phyloP scores from a whole-genome alignment of 2,888 invertebrate species.

The Drosophila paramelanica region DNA sequence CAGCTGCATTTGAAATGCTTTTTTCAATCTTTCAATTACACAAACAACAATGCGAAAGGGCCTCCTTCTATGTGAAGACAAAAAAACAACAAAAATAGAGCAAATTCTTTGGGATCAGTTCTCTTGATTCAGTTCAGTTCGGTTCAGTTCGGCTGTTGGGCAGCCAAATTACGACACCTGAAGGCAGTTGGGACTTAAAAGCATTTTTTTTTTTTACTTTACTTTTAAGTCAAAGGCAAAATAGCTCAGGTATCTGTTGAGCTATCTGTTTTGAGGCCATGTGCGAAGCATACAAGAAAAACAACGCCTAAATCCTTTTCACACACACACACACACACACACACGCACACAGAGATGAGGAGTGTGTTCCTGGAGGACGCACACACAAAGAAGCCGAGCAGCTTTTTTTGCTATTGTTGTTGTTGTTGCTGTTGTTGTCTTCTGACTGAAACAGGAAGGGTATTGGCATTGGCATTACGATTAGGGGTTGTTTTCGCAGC shows the following conservation, averaged over 20 bases:
- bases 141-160: not conserved
- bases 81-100: conserved; percentile 56
- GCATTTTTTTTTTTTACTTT: conserved; percentile 9
- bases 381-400: conserved; percentile 43
- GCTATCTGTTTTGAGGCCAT: conserved; percentile 59
- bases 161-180: conserved; percentile 49
- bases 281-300: conserved; percentile 59
- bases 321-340: conserved; percentile 49
- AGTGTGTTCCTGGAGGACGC: conserved; percentile 52
- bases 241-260: conserved; percentile 76
- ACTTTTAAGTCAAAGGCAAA: conserved; percentile 47
- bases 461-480: not conserved
- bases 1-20: conserved; percentile 73
- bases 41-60: conserved; percentile 41
- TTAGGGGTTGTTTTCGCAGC: conserved; percentile 42
- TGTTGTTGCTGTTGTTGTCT: conserved; percentile 27
- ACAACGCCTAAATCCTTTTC: conserved; percentile 74
- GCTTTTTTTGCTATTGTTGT: conserved; percentile 42
- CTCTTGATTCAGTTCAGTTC: conserved; percentile 15
- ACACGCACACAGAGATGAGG: not conserved
- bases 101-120: conserved; percentile 48
- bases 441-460: conserved; percentile 47
- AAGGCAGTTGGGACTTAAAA: conserved; percentile 38
- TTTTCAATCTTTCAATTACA: conserved; percentile 71
- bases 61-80: conserved; percentile 5